phyloP scores from a whole-genome alignment of 2,888 invertebrate species.

The Morpho deidamia region DNA sequence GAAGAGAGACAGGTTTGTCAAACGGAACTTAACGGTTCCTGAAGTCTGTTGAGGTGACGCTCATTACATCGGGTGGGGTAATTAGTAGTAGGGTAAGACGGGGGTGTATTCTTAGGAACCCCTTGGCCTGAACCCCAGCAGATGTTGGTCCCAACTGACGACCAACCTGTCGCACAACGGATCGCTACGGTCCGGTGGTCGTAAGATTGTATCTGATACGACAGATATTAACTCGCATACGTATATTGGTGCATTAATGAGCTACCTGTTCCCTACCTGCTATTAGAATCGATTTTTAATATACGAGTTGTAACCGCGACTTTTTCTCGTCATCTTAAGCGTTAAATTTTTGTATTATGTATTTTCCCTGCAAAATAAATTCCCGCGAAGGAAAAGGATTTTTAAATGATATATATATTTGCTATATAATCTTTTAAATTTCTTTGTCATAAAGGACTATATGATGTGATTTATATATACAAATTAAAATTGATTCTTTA shows the following conservation, averaged over 20 bases:
- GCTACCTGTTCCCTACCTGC: conserved; percentile 21
- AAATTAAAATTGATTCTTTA: too few relatives aligned
- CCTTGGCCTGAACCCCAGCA: conserved; percentile 50
- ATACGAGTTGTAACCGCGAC: too few relatives aligned
- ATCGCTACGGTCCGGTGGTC: conserved; percentile 64
- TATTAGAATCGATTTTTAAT: too few relatives aligned
- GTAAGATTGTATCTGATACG: conserved; percentile 59
- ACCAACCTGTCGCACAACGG: conserved; percentile 76
- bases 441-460: too few relatives aligned
- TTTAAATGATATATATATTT: too few relatives aligned
- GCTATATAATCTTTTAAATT: too few relatives aligned
- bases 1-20: conserved; percentile 60
- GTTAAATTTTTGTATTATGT: too few relatives aligned
- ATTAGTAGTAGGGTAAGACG: conserved; percentile 66
- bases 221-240: conserved; percentile 38
- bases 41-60: conserved; percentile 57
- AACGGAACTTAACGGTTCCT: conserved; percentile 73
- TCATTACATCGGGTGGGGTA: conserved; percentile 41
- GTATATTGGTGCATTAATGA: conserved; percentile 58
- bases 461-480: too few relatives aligned
- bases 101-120: conserved; percentile 61
- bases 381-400: too few relatives aligned
- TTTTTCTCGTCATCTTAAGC: too few relatives aligned
- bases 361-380: too few relatives aligned
- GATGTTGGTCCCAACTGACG: conserved; percentile 70